These are phyloP conservation scores for Chroicocephalus ridibundus DNA, from an alignment of 2,113 vertebrate species.

Conservation along the genomic window DNA sequence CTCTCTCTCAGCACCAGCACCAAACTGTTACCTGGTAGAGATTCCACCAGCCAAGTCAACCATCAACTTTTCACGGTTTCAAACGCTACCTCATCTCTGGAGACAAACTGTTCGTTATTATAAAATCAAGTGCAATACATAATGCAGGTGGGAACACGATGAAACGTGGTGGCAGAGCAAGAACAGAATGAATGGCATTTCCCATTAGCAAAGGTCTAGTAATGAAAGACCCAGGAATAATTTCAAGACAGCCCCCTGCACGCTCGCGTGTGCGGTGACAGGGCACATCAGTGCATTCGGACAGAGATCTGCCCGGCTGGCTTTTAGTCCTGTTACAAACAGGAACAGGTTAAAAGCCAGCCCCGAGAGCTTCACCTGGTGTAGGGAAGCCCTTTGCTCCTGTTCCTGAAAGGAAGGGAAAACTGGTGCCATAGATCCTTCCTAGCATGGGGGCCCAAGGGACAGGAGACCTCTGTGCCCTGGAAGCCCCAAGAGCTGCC, in stretches of 20 bases:
- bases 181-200: neutral
- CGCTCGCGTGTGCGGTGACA: rapidly evolving
- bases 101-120: neutral
- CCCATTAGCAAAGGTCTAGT: neutral
- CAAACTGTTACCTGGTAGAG: neutral
- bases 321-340: neutral
- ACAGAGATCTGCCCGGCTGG: neutral
- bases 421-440: neutral
- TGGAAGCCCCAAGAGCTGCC: neutral
- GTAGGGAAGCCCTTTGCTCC: neutral
- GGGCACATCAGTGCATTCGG: neutral
- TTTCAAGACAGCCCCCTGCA: neutral
- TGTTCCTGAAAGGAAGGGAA: neutral
- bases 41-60: neutral
- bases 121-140: neutral
- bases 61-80: neutral
- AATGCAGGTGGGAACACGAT: neutral
- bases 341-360: neutral
- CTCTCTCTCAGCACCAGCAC: neutral
- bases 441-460: neutral
- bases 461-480: neutral
- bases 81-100: neutral
- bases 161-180: neutral
- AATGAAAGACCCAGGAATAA: neutral
- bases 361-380: neutral